phyloP scores from a whole-genome alignment of 2,113 vertebrate genomes.

The Scopus umbretta region DNA sequence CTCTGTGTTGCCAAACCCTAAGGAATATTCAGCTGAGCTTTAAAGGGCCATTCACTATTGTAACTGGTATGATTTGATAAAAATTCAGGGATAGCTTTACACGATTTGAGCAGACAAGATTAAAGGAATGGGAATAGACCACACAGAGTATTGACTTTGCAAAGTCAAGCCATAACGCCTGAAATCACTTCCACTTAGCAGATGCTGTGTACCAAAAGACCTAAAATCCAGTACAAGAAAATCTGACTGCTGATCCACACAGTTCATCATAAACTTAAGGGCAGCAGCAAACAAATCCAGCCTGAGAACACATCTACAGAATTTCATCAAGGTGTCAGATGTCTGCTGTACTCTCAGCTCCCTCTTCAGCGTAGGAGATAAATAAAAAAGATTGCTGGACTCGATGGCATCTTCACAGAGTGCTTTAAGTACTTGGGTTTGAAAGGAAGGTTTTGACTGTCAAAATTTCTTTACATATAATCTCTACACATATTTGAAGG shows the following conservation, averaged over 20 bases:
- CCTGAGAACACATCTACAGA: not conserved
- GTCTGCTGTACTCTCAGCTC: not conserved
- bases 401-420: not conserved
- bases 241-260: not conserved
- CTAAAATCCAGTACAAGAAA: not conserved
- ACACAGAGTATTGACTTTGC: not conserved
- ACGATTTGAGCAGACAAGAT: not conserved
- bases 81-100: not conserved
- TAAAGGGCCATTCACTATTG: not conserved
- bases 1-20: not conserved
- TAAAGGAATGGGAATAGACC: not conserved
- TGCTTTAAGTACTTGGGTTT: not conserved
- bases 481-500: not conserved
- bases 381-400: constrained; percentile 7
- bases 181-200: not conserved
- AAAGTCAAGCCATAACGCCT: not conserved
- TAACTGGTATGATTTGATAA: not conserved
- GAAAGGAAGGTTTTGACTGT: constrained; percentile 8
- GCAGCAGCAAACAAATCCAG: not conserved
- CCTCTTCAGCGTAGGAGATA: not conserved
- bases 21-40: not conserved
- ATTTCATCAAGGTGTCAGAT: not conserved
- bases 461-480: not conserved
- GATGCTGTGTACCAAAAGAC: not conserved
- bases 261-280: not conserved